Conservation (phyloP, 1,140 invertebrate species). For the Brachionus calyciflorus region DNA sequence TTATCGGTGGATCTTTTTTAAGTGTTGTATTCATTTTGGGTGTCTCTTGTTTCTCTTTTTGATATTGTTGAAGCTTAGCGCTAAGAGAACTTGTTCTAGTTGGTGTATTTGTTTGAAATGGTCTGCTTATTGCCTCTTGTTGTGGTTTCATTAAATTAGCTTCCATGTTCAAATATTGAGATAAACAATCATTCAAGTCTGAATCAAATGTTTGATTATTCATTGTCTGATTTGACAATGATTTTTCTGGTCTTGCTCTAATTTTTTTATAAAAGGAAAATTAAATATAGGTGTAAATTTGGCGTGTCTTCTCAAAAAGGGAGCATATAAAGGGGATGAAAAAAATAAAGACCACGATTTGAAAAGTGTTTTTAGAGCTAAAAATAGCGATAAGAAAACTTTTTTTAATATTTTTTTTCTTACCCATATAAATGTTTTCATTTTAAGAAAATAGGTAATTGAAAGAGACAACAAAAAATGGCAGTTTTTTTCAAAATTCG, state of each 20-base stretch:
- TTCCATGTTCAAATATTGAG: slow-evolving; percentile 34
- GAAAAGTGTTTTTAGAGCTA: no score
- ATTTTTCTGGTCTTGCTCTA: slow-evolving; percentile 3
- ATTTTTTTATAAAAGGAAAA: no score
- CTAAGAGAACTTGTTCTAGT: background rate
- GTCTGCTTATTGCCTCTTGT: background rate
- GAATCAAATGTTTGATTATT: slow-evolving; percentile 42
- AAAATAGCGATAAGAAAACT: no score
- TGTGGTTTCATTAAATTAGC: slow-evolving; percentile 7
- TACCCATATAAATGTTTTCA: no score
- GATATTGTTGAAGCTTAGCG: slow-evolving; percentile 20
- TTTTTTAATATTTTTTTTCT: no score
- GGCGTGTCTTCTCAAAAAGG: no score
- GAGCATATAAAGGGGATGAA: no score
- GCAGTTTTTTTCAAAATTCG: no score
- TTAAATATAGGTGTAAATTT: no score
- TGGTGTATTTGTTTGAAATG: slow-evolving; percentile 6
- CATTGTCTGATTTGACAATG: background rate
- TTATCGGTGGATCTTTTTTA: background rate
- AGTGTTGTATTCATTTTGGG: slow-evolving; percentile 1
- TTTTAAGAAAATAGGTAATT: no score
- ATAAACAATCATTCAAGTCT: slow-evolving; percentile 41
- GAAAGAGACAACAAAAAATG: no score
- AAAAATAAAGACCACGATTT: no score
- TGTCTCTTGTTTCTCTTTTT: slow-evolving; percentile 9